Evolutionary conservation across 30 jellyfish, hydroid and myxozoan genomes (phyloP), one percentile per base, ranked within the genome.

Genomic region (Hydractinia echinata): DNA sequence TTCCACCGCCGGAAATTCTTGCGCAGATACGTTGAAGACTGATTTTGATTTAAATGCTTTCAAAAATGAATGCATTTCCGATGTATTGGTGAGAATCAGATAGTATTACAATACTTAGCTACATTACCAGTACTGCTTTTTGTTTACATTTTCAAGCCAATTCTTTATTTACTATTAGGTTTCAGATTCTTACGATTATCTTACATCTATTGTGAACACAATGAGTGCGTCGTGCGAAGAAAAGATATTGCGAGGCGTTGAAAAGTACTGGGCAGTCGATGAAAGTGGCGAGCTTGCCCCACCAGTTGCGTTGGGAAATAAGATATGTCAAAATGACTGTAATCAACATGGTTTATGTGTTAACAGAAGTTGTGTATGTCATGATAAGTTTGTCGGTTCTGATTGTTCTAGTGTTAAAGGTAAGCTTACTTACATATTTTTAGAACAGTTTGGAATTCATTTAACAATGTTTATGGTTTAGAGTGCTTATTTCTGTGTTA

Each of bases 151-250:
- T 11, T 58, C 69, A 13, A 58, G 19, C 15, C 15, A 11, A 58
- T 16, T 58, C 3, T 58, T 58, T 58, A 16, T 58, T 39, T 16
- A 5, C 51, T 6, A 18, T 16, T 72, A 72, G 81, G 51, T 64
- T 6, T n/a, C 74, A n/a, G 74, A 64, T 64, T 64, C 74, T 6
- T 64, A 64, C 74, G 74, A 64, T 64, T 64, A 64, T 13, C 10
- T 64, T 64, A 51, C 74, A n/a, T 64, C 74, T 13, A 51, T 64
- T 64, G 19, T 64, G 74, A 64, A 64, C 39, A 6, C 39, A 64
- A 64, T 64, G 74, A 64, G 19, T 44, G 39, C 51, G 51, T 64
- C 74, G 3, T 64, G 74, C 39, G 74, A 64, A 64, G 9, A 44
- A 64, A 64, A 64, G 39, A 64, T 64, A 64, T 6, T 64, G 74